These are phyloP conservation scores for Coreoperca whiteheadi DNA, from an alignment of 2,113 vertebrate genomes.

Conservation along the genomic window DNA sequence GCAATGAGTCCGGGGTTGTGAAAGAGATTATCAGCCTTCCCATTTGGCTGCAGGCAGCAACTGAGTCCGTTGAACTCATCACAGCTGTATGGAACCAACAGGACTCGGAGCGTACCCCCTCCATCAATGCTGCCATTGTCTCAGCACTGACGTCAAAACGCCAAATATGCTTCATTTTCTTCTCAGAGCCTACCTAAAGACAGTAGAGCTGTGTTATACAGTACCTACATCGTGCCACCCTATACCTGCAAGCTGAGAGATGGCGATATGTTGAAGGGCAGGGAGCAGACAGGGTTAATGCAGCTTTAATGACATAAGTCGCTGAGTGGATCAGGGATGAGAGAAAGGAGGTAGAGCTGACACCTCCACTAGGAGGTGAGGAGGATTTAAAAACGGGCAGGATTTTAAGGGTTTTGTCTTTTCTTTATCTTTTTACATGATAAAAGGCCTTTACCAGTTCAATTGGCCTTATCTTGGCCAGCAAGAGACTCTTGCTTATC, in stretches of 20 bases:
- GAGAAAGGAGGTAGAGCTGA: conserved; percentile 14
- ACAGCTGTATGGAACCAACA: conserved; percentile 39
- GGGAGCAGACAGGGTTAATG: conserved; percentile 59
- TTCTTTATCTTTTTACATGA: conserved; percentile 14
- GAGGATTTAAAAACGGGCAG: conserved; percentile 32
- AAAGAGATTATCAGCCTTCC: conserved; percentile 19
- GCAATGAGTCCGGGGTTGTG: not conserved
- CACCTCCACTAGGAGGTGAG: conserved; percentile 30
- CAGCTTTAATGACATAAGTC: conserved; percentile 63
- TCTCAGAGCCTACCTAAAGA: conserved; percentile 43
- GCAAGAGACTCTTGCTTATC: not conserved
- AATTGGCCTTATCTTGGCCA: conserved; percentile 31
- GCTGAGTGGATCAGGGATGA: conserved; percentile 48
- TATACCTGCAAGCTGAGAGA: conserved; percentile 32
- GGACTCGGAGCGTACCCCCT: not conserved
- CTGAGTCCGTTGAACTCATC: conserved; percentile 54
- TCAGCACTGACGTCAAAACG: conserved; percentile 42
- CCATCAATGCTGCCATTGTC: conserved; percentile 63
- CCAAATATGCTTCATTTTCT: conserved; percentile 61
- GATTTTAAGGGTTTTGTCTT: conserved; percentile 7
- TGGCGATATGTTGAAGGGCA: conserved; percentile 35
- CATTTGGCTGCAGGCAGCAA: conserved; percentile 7
- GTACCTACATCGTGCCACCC: conserved; percentile 32
- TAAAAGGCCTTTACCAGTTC: conserved; percentile 26
- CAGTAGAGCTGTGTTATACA: conserved; percentile 57